Evolutionary conservation across 2,797 vertebrate species (phyloP).

Genomic region (Sarcoramphus papa): DNA sequence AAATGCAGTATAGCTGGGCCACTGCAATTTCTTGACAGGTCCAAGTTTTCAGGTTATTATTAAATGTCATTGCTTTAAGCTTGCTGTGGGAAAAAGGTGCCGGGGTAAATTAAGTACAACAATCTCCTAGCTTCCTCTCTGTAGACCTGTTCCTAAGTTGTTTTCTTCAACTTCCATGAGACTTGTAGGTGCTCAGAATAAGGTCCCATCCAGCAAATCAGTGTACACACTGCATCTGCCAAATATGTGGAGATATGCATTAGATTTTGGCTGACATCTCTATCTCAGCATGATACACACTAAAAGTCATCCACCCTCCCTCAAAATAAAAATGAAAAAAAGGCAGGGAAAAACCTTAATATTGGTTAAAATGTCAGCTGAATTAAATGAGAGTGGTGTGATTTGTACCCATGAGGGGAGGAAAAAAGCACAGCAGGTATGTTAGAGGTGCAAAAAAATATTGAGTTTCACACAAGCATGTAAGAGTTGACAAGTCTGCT

Average conservation of each 20-base stretch:
- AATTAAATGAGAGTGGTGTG: conserved; percentile 51
- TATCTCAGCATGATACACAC: not conserved
- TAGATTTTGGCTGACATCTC: conserved; percentile 20
- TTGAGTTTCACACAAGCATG: conserved; percentile 59
- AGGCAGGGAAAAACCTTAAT: not conserved
- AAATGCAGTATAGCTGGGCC: not conserved
- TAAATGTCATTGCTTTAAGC: conserved; percentile 47
- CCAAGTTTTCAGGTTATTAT: conserved; percentile 30
- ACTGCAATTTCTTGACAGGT: conserved; percentile 12
- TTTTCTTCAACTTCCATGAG: conserved; percentile 3
- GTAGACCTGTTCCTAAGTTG: not conserved
- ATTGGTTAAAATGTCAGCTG: conserved; percentile 48
- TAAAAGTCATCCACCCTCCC: not conserved
- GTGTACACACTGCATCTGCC: not conserved
- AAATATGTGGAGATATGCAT: not conserved
- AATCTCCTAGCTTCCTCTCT: not conserved
- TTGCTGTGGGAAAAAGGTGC: conserved; percentile 47
- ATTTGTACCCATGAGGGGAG: conserved; percentile 44
- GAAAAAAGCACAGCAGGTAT: conserved; percentile 43
- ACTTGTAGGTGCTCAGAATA: not conserved
- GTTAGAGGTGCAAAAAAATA: conserved; percentile 51
- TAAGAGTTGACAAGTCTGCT: conserved; percentile 51
- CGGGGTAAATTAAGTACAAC: conserved; percentile 36
- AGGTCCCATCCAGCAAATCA: conserved; percentile 1
- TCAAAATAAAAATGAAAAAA: not conserved